Evolutionary conservation across 2,113 vertebrate species (phyloP), one percentile per base, ranked within the genome.

Genomic region (Oxyura jamaicensis): DNA sequence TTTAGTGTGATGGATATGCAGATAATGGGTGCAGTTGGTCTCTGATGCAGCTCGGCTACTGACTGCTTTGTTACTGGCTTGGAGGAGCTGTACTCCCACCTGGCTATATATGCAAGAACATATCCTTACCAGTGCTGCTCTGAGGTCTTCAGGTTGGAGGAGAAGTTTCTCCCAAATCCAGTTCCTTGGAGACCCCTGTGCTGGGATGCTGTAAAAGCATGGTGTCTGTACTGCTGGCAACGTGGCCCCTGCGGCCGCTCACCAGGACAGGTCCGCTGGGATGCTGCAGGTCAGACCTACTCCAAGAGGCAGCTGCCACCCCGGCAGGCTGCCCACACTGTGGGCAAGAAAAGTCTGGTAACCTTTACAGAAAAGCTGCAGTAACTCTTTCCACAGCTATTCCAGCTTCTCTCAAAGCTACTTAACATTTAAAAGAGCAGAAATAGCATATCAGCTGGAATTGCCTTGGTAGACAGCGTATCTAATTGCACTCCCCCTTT

Each of bases 301-400:
- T 13, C 7, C 5, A 10, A 14, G 67, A 18, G 76, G 20, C 48
- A 44, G 1, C 15, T 0, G 6, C 0, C 0, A 3, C 3, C 14
- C 25, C 12, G 31, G 21, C 44, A 53, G 36, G 5, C 2, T 48
- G 60, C 60, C 55, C 13, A 6, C 13, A 79, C 84, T 20, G 56
- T 4, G 2, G 5, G 11, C 48, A n/a, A 76, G 59, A 78, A 87
- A 88, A 62, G 46, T 42, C 60, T n/a, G 33, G 60, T 77, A 80
- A 83, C 90, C 81, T 94, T 92, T 72, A 87, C 52, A 35, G 59
- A 20, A 48, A 77, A 69, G 84, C 35, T n/a, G 10, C 21, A 9
- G 17, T 11, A 8, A 36, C 17, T 26, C 29, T 42, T 67, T 36
- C 69, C 23, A 35, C 18, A 21, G 33, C 23, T 31, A 10, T 41